These are phyloP conservation scores for Nothoprocta perdicaria DNA, from an alignment of 2,113 vertebrate genomes.

Conservation along the genomic window DNA sequence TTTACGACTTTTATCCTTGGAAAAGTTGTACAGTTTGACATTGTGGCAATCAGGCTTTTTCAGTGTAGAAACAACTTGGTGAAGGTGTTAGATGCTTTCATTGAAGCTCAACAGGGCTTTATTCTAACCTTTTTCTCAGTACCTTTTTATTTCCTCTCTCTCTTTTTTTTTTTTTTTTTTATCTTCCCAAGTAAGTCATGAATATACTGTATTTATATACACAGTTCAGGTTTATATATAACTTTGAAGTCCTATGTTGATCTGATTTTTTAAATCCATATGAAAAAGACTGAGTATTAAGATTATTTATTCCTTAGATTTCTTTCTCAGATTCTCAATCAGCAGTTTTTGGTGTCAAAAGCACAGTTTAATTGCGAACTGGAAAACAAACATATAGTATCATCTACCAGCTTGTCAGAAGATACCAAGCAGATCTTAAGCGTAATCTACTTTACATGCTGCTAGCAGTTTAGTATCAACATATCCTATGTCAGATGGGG, in stretches of 20 bases:
- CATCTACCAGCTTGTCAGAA: constrained; percentile 30
- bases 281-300: background rate
- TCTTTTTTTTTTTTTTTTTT: background rate
- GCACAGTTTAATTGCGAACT: constrained; percentile 25
- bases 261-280: background rate
- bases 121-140: background rate
- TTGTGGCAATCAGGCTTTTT: constrained; percentile 47
- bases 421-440: background rate
- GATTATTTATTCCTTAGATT: background rate
- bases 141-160: background rate
- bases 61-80: background rate
- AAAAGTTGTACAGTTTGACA: constrained; percentile 22
- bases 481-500: background rate
- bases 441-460: background rate
- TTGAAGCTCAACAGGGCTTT: constrained; percentile 18
- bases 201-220: background rate
- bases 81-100: background rate
- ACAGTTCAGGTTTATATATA: background rate
- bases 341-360: background rate
- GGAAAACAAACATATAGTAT: background rate
- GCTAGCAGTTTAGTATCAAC: background rate
- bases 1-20: constrained; percentile 43
- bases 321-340: background rate
- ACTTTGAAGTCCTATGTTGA: background rate
- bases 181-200: background rate